Conservation (phyloP, 2,888 invertebrate genomes). For the Trachelus troglodyta region DNA sequence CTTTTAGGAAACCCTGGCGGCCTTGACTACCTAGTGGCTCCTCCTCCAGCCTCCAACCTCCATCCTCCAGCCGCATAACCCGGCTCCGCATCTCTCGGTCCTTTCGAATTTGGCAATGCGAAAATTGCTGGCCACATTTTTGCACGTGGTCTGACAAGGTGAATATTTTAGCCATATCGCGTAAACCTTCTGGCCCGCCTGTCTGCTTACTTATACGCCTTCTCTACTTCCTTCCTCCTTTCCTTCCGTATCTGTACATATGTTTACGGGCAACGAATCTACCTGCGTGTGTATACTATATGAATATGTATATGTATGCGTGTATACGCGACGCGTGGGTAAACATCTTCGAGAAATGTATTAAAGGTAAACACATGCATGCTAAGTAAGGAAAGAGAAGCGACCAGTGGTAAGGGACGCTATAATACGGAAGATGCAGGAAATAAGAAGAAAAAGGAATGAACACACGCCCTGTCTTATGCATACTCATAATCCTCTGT, state of each 20-base stretch:
- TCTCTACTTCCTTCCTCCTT: no score
- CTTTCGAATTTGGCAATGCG: conserved; percentile 39
- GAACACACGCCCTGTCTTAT: no score
- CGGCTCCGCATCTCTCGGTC: not conserved
- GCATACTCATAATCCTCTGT: no score
- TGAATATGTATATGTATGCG: conserved; percentile 26
- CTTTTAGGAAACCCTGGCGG: no score
- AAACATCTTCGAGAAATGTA: conserved; percentile 53
- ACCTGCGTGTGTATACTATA: conserved; percentile 26
- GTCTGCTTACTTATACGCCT: no score
- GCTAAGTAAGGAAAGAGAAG: conserved; percentile 39
- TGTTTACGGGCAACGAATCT: no score
- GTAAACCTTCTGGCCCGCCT: no score
- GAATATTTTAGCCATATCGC: conserved; percentile 42
- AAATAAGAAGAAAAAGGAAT: no score
- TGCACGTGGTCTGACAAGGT: conserved; percentile 38
- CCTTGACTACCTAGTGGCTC: not conserved
- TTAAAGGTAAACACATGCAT: conserved; percentile 56
- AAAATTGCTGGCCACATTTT: conserved; percentile 42
- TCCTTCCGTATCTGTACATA: no score
- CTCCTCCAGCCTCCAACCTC: conserved; percentile 13
- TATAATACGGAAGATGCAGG: no score
- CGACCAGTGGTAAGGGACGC: not conserved
- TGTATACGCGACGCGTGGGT: conserved; percentile 42
- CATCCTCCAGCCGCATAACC: conserved; percentile 11